Evolutionary conservation across 2,888 invertebrate species (phyloP).

Genomic region (Epicampocera succincta): DNA sequence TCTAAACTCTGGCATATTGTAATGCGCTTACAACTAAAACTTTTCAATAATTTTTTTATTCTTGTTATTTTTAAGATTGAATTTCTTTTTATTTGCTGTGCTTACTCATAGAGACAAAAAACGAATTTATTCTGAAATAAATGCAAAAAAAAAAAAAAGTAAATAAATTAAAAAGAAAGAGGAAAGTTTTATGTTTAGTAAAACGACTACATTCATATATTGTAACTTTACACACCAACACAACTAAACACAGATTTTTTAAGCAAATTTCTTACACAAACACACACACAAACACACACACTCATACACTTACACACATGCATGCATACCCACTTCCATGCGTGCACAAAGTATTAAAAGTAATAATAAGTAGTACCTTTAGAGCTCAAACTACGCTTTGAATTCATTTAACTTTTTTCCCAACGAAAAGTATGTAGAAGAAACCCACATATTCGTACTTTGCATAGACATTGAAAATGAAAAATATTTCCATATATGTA

Average conservation of each 20-base stretch:
- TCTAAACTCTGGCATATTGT: constrained; percentile 63
- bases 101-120: constrained; percentile 30
- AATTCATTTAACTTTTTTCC: constrained; percentile 56
- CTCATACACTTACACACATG: constrained; percentile 17
- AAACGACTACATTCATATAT: constrained; percentile 35
- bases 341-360: constrained; percentile 77
- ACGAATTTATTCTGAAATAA: constrained; percentile 48
- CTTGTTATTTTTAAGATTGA: constrained; percentile 47
- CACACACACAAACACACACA: neutral
- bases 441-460: constrained; percentile 31
- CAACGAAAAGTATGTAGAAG: constrained; percentile 22
- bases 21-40: constrained; percentile 59
- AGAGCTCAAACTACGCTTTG: constrained; percentile 70
- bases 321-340: constrained; percentile 44
- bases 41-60: constrained; percentile 56
- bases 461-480: constrained; percentile 77
- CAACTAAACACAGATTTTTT: constrained; percentile 20
- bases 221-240: constrained; percentile 10
- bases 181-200: constrained; percentile 58
- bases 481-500: constrained; percentile 68
- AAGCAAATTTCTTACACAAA: constrained; percentile 14
- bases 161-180: constrained; percentile 57
- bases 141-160: constrained; percentile 30
- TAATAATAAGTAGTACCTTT: constrained; percentile 79
- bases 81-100: constrained; percentile 38